A percentile compares a stretch with the other conserved stretches of the same genome.
Evolutionary conservation across 2,797 vertebrate species (phyloP).

Genomic region (Brachyalestes nurse): DNA sequence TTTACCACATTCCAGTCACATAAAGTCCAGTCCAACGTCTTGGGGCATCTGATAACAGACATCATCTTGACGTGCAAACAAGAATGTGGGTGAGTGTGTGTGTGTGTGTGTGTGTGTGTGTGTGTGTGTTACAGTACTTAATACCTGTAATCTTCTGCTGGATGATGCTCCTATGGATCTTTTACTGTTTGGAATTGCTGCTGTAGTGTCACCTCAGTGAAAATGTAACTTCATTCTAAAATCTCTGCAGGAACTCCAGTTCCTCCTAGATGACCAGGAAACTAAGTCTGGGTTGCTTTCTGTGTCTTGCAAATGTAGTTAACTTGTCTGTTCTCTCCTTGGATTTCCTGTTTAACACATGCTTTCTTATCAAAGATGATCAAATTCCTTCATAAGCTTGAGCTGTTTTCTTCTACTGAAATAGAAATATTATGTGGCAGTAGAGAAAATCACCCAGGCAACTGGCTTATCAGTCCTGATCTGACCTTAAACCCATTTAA

Average conservation of each 20-base stretch:
- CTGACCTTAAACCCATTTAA: too few relatives aligned
- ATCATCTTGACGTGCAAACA: too few relatives aligned
- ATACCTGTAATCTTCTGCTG: too few relatives aligned
- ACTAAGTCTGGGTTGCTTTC: background rate
- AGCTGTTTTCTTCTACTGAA: background rate
- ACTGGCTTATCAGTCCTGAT: too few relatives aligned
- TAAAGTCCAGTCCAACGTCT: too few relatives aligned
- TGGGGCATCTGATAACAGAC: too few relatives aligned
- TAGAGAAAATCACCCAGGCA: too few relatives aligned
- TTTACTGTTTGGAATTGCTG: conserved; percentile 12
- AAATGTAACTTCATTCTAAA: background rate
- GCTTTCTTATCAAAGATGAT: background rate
- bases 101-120: too few relatives aligned
- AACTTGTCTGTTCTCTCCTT: background rate
- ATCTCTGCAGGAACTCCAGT: background rate
- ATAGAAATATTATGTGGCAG: too few relatives aligned
- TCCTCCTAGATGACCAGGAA: background rate
- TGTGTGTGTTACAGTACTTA: too few relatives aligned
- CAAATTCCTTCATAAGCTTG: too few relatives aligned
- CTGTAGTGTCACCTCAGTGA: conserved; percentile 2
- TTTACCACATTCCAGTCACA: too few relatives aligned
- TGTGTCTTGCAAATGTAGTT: background rate
- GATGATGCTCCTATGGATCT: background rate
- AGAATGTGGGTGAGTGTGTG: background rate
- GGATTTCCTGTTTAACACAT: background rate